A percentile compares a stretch with the other conserved stretches of the same genome.
Conservation (phyloP, 92 coral and sea anemone species). For the Pocillopora grandis region DNA sequence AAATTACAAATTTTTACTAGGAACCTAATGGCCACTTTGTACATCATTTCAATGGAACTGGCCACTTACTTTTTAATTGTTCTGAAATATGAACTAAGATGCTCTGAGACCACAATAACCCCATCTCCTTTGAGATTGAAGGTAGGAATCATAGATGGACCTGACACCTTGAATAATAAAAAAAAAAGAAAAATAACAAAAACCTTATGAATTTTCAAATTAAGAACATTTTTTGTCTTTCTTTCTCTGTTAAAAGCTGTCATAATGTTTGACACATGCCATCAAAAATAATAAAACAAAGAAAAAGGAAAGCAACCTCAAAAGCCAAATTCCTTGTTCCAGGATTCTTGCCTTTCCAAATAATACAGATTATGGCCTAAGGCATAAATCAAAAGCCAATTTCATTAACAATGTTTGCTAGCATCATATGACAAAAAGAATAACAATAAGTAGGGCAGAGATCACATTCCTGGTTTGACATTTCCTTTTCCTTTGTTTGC, state of each 20-base stretch:
- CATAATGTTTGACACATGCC: too few species aligned
- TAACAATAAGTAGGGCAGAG: constrained; percentile 11
- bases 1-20: background rate
- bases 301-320: too few species aligned
- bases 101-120: constrained; percentile 86
- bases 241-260: too few species aligned
- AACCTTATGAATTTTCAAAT: background rate
- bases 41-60: background rate
- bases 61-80: constrained; percentile 68
- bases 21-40: background rate
- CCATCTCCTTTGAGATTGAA: constrained; percentile 74
- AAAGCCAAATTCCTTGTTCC: too few species aligned
- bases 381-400: too few species aligned
- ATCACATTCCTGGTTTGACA: constrained; percentile 17
- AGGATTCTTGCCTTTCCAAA: too few species aligned
- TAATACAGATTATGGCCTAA: too few species aligned
- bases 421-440: background rate
- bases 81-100: constrained; percentile 63
- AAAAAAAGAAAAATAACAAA: background rate
- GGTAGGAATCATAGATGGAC: constrained; percentile 93
- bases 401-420: background rate
- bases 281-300: too few species aligned
- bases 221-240: background rate
- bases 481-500: constrained; percentile 34
- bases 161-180: constrained; percentile 68